phyloP scores from a whole-genome alignment of 1,140 invertebrate genomes.

The Melanaphis sacchari region DNA sequence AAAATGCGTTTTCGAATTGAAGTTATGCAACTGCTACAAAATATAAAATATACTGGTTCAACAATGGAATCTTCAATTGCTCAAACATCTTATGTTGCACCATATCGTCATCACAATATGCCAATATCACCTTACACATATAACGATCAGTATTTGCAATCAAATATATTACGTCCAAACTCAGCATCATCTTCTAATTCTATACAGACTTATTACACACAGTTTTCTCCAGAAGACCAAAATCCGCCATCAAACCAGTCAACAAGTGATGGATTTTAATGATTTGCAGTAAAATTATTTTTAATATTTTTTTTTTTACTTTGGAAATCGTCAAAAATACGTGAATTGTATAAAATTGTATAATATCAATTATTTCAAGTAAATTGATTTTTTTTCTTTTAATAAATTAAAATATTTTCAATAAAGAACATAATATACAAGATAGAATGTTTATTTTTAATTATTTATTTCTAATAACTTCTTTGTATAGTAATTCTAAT shows the following conservation, averaged over 20 bases:
- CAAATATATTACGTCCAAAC: neutral
- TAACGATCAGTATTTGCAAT: neutral
- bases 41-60: too few relatives aligned
- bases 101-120: too few relatives aligned
- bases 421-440: neutral
- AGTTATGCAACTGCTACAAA: too few relatives aligned
- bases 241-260: neutral
- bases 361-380: neutral
- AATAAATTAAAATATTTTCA: slow-evolving; percentile 13
- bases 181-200: slow-evolving; percentile 2
- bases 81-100: too few relatives aligned
- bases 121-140: too few relatives aligned
- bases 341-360: neutral
- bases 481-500: neutral
- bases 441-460: neutral
- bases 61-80: too few relatives aligned
- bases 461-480: neutral
- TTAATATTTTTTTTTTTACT: slow-evolving; percentile 19
- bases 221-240: neutral
- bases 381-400: neutral
- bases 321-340: neutral
- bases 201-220: neutral
- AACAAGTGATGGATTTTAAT: neutral
- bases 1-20: too few relatives aligned
- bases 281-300: neutral